Evolutionary conservation across 2,797 vertebrate genomes (phyloP), one percentile per base, ranked within the genome.

Genomic region (Triplophysa yarkandensis): DNA sequence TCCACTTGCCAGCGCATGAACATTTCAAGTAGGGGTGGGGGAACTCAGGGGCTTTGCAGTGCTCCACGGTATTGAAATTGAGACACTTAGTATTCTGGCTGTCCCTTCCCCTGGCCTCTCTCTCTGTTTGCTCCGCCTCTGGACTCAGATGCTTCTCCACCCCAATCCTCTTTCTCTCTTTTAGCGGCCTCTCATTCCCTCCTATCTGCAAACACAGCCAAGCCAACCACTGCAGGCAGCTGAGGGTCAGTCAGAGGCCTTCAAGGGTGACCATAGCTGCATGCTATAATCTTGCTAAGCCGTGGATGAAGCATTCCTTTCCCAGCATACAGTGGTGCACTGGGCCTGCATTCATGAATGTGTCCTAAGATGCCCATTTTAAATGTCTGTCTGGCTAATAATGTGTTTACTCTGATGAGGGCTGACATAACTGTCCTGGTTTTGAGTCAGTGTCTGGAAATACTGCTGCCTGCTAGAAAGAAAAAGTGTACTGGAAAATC

Each of bases 41-140:
- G 6, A 17, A 63, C 7, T 68, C 63, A 44, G 58, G 46, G 72
- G 72, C 63, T 58, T 19, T 63, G 36, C 48, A 36, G 44, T 60
- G 75, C 73, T 71, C 13, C 57, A 58, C 36, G 52, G 19, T 34
- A 75, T 68, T 83, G 77, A 78, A 77, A 66, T 43, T 34, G 58
- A 83, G 76, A 54, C 43, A 28, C 67, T 84, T 79, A 74, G 81
- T 82, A 82, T 84, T 82, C 83, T 74, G 71, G 64, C 32, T 71
- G 39, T 71, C 75, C 76, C 68, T 76, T 65, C 34, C 16, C 69
- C 54, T 41, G 68, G 57, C 36, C 64, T 68, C 39, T 71, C 58
- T 68, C 77, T 48, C 9, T n/a, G 25, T 57, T 30, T 25, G 28
- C 71, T 74, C 64, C 48, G 23, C 43, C 76, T 68, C 11, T 76